Evolutionary conservation across 2,888 invertebrate genomes (phyloP), one percentile per base, ranked within the genome.

Genomic region (Lagria hirta): DNA sequence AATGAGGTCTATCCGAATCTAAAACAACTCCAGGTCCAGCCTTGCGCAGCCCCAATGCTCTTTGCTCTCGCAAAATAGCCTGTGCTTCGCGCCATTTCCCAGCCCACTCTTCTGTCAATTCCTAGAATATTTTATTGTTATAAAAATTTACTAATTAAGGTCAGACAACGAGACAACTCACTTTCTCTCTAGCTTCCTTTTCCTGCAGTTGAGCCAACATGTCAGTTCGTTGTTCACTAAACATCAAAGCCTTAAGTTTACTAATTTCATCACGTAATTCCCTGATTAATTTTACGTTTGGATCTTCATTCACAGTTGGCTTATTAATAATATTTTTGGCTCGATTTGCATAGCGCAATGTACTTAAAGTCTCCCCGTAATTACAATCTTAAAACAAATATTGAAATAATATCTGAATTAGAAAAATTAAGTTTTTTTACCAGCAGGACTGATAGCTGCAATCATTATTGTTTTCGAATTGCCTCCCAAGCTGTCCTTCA

Each of bases 391-490:
- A 24, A 57, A 51, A 44, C n/a, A n/a, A n/a, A n/a, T n/a, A n/a
- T n/a, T n/a, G n/a, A n/a, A n/a, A n/a, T n/a, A n/a, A n/a, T n/a
- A n/a, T 26, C 5, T 10, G 17, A 23, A 23, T 30, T 10, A 18
- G 3, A 2, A 23, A 7, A 16, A 15, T 24, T 28, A 8, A 17
- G 16, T 15, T 6, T 28, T 7, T 22, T 20, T 62, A 67, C 67
- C 68, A 36, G 71, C 70, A 7, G 70, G 69, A 68, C 80, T 80
- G 45, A 84, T 83, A 11, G 87, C 88, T 14, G 91, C 91, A 48
- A 92, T 88, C 91, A 92, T 92, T 49, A 91, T 89, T 0, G 92
- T 92, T 70, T 91, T 91, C 6, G 90, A 88, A 72, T 92, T 92
- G 1, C 92, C 91, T 1, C 92, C 92, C 32, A 92, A 75, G 49